Evolutionary conservation across 2,797 vertebrate species (phyloP).

Genomic region (Hirundo rustica): DNA sequence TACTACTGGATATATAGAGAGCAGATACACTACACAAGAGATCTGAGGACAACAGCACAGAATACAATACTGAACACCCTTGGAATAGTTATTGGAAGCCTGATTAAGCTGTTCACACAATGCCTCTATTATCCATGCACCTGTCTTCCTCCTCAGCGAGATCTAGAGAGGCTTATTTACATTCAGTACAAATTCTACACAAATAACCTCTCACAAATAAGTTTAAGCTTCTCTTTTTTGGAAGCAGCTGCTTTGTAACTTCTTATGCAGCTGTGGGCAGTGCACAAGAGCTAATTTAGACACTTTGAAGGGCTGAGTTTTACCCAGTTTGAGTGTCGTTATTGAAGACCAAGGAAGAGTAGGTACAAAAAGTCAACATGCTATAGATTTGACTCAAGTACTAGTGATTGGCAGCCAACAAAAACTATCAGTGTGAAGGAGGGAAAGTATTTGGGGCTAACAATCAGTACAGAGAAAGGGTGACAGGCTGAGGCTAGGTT

Average conservation of each 20-base stretch:
- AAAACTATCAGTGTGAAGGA: not conserved
- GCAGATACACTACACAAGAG: constrained; percentile 8
- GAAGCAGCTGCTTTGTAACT: constrained; percentile 24
- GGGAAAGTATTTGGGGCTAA: not conserved
- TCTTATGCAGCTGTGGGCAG: not conserved
- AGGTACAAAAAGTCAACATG: not conserved
- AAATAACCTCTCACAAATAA: not conserved
- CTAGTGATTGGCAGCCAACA: not conserved
- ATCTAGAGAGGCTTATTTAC: constrained; percentile 23
- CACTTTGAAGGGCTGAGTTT: not conserved
- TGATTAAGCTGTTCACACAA: constrained; percentile 1
- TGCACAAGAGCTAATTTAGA: not conserved
- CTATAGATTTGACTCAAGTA: not conserved
- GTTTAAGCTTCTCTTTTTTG: not conserved
- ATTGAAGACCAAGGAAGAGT: not conserved
- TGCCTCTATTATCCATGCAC: constrained; percentile 17
- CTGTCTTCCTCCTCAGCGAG: not conserved
- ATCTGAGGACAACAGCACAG: constrained; percentile 17
- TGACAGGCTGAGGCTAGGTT: constrained; percentile 4
- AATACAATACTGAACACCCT: constrained; percentile 16
- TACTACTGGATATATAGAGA: constrained; percentile 40
- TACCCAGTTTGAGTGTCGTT: not conserved
- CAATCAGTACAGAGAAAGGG: not conserved
- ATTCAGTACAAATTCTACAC: not conserved
- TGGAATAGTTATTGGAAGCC: constrained; percentile 15